phyloP scores from a whole-genome alignment of 2,797 vertebrate genomes.

The Sebastes reedi region DNA sequence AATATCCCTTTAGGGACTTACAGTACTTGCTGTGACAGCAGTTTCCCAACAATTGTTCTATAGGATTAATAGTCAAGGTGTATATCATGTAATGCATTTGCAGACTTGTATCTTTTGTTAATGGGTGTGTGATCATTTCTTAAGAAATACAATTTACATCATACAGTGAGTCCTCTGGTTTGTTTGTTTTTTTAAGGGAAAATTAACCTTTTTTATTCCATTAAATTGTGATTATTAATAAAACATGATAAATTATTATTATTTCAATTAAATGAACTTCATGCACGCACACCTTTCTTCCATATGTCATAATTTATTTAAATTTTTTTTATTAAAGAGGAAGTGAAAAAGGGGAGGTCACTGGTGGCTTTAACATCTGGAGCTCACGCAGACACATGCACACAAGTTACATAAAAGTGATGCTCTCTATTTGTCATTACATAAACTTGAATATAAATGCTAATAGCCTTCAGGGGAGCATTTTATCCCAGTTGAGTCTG shows the following conservation, averaged over 20 bases:
- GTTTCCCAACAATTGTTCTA: neutral
- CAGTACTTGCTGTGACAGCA: neutral
- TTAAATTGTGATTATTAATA: too few relatives aligned
- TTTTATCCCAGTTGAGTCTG: neutral
- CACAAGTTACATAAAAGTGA: constrained; percentile 39
- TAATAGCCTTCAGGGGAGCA: neutral
- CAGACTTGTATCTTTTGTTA: neutral
- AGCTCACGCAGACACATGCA: neutral
- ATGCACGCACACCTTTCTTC: neutral
- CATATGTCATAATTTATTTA: neutral
- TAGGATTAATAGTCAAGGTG: neutral
- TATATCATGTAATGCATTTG: neutral
- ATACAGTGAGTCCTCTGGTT: too few relatives aligned
- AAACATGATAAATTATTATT: too few relatives aligned
- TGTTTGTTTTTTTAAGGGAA: too few relatives aligned
- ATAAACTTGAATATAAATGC: constrained; percentile 22
- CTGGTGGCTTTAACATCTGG: neutral
- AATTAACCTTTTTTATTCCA: too few relatives aligned
- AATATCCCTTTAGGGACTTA: neutral
- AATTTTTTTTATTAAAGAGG: neutral
- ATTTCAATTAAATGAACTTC: neutral
- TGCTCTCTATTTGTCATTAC: constrained; percentile 32
- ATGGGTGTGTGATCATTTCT: neutral
- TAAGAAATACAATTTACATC: neutral
- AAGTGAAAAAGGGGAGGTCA: constrained; percentile 25